A percentile compares a stretch with the other conserved stretches of the same genome.
Conservation (phyloP, 1,140 invertebrate genomes). For the Zaprionus tsacasi region DNA sequence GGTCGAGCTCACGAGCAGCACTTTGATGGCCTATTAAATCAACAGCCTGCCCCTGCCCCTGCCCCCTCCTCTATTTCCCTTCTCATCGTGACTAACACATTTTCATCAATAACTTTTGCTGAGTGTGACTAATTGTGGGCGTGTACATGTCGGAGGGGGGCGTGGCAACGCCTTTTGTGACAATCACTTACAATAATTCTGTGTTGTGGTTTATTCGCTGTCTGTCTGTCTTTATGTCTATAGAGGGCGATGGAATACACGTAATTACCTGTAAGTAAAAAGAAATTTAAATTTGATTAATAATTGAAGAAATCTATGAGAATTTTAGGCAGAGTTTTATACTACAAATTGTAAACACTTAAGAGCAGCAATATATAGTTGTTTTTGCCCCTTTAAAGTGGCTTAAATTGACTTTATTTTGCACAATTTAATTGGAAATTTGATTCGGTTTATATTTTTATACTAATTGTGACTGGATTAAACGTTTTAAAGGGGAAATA, state of each 20-base stretch:
- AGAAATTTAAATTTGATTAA: slow-evolving; percentile 33
- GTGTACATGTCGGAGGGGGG: not conserved
- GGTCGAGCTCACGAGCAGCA: slow-evolving; percentile 13
- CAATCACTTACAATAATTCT: slow-evolving; percentile 21
- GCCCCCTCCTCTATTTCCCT: not conserved
- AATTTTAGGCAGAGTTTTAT: not conserved
- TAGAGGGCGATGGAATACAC: not conserved
- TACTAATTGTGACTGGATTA: too few relatives aligned
- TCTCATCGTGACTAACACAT: slow-evolving; percentile 17
- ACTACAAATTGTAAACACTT: not conserved
- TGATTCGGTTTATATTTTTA: not conserved
- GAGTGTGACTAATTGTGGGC: slow-evolving; percentile 30
- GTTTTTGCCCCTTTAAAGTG: too few relatives aligned
- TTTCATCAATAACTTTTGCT: slow-evolving; percentile 5
- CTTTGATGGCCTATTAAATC: slow-evolving; percentile 68
- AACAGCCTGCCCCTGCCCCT: slow-evolving; percentile 27
- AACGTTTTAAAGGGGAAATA: too few relatives aligned
- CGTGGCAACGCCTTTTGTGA: not conserved
- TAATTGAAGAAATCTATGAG: not conserved
- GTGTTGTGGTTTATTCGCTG: slow-evolving; percentile 22
- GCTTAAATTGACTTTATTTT: not conserved
- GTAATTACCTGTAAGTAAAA: slow-evolving; percentile 69
- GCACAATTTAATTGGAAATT: not conserved
- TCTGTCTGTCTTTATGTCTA: too few relatives aligned
- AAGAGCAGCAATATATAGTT: not conserved